These are phyloP conservation scores for Drosophila sordidula DNA, from an alignment of 2,888 invertebrate species.

Conservation along the genomic window DNA sequence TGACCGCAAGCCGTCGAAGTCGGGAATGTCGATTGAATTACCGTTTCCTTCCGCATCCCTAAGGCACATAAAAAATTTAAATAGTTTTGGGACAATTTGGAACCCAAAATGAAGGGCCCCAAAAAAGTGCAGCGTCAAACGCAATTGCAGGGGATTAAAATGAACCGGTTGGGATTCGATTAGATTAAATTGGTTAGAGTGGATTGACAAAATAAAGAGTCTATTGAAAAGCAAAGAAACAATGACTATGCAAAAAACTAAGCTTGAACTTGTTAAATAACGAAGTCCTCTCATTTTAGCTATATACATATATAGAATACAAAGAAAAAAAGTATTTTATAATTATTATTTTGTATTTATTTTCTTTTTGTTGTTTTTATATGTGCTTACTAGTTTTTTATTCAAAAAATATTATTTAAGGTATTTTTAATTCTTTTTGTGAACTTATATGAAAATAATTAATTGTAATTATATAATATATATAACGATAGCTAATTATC, in stretches of 20 bases:
- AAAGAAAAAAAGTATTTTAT: no score
- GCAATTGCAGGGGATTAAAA: constrained; percentile 6
- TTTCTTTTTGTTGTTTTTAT: no score
- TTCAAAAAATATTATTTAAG: neutral
- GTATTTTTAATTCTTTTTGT: neutral
- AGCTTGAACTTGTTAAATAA: neutral
- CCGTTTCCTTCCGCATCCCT: constrained; percentile 68
- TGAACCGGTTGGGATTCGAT: constrained; percentile 2
- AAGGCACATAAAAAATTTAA: constrained; percentile 40
- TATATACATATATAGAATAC: no score
- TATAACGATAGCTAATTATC: no score
- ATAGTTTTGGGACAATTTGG: constrained; percentile 39
- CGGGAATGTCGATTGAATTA: constrained; percentile 54
- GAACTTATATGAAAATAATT: no score
- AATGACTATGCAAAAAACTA: constrained; percentile 7
- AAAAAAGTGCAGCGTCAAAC: constrained; percentile 40
- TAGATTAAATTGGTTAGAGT: neutral
- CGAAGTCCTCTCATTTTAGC: neutral
- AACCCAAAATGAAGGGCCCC: constrained; percentile 12
- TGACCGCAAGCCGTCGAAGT: constrained; percentile 55
- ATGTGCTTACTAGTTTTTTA: neutral
- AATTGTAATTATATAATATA: no score
- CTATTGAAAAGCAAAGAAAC: neutral
- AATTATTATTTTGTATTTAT: neutral
- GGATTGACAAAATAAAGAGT: neutral